These are phyloP conservation scores for Alfaro cultratus DNA, from an alignment of 2,797 vertebrate species.

Conservation along the genomic window DNA sequence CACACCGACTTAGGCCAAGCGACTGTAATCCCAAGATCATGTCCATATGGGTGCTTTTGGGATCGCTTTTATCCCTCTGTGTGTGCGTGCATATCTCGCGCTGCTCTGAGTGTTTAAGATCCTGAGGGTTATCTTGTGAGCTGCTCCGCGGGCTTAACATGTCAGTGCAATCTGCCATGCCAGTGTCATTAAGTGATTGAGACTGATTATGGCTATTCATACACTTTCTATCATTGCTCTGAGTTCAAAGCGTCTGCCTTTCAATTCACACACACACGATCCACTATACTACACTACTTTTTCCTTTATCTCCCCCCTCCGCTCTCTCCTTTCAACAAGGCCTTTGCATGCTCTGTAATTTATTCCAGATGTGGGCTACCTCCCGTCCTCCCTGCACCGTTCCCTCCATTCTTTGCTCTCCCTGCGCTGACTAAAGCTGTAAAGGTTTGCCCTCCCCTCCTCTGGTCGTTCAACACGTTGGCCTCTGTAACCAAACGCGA, in stretches of 20 bases:
- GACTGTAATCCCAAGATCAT: conserved; percentile 28
- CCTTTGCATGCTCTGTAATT: conserved; percentile 63
- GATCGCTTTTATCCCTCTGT: conserved; percentile 31
- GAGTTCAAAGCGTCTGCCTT: conserved; percentile 61
- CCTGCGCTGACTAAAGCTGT: conserved; percentile 35
- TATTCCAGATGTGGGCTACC: conserved; percentile 74
- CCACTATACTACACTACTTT: conserved; percentile 44
- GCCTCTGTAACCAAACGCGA: conserved; percentile 47
- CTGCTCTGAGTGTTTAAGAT: conserved; percentile 31
- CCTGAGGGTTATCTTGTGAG: conserved; percentile 51
- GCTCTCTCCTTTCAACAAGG: conserved; percentile 61
- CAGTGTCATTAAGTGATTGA: conserved; percentile 64
- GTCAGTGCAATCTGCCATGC: conserved; percentile 36
- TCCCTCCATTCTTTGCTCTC: conserved; percentile 47
- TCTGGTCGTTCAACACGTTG: conserved; percentile 5
- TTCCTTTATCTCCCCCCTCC: conserved; percentile 57
- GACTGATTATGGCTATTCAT: conserved; percentile 60
- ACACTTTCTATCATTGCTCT: conserved; percentile 58
- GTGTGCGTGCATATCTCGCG: conserved; percentile 15
- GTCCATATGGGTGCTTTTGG: conserved; percentile 20
- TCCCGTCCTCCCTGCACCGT: conserved; percentile 34
- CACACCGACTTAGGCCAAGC: conserved; percentile 12
- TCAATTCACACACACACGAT: conserved; percentile 16
- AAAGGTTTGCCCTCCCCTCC: conserved; percentile 26
- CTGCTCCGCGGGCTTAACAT: conserved; percentile 44